Evolutionary conservation across 2,113 vertebrate genomes (phyloP).

Genomic region (Bubo scandiacus): DNA sequence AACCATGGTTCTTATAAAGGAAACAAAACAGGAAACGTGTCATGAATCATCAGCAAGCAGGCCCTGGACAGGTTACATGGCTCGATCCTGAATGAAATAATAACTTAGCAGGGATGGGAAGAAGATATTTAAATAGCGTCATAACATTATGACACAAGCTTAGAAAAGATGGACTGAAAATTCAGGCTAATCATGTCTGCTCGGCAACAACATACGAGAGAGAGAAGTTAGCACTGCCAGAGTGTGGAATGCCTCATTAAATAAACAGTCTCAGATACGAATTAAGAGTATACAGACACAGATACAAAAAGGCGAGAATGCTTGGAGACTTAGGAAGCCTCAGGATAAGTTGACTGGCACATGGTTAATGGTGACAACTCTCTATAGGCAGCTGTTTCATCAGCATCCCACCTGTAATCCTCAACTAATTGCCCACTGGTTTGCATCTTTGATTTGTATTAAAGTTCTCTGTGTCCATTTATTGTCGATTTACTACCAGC

Average conservation of each 20-base stretch:
- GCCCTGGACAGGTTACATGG: background rate
- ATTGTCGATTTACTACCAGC: background rate
- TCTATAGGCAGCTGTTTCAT: background rate
- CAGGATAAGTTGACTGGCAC: background rate
- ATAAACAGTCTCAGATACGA: constrained; percentile 3
- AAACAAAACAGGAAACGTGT: constrained; percentile 77
- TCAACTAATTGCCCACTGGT: background rate
- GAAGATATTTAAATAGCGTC: background rate
- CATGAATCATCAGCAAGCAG: constrained; percentile 61
- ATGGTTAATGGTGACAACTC: background rate
- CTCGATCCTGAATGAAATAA: constrained; percentile 10
- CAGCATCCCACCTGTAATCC: background rate
- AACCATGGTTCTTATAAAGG: constrained; percentile 31
- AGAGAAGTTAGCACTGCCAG: background rate
- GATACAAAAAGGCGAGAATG: background rate
- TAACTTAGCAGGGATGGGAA: background rate
- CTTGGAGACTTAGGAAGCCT: background rate
- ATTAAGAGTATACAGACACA: background rate
- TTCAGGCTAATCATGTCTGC: background rate
- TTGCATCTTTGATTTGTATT: background rate
- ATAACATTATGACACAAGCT: background rate
- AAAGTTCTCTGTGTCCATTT: background rate
- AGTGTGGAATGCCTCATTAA: constrained; percentile 11
- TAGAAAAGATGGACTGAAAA: constrained; percentile 10
- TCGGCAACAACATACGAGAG: background rate